Percentiles rank a stretch among this genome's conserved stretches.
Evolutionary conservation across 2,888 invertebrate genomes (phyloP).

Genomic region (Aleiodes leptofemur): DNA sequence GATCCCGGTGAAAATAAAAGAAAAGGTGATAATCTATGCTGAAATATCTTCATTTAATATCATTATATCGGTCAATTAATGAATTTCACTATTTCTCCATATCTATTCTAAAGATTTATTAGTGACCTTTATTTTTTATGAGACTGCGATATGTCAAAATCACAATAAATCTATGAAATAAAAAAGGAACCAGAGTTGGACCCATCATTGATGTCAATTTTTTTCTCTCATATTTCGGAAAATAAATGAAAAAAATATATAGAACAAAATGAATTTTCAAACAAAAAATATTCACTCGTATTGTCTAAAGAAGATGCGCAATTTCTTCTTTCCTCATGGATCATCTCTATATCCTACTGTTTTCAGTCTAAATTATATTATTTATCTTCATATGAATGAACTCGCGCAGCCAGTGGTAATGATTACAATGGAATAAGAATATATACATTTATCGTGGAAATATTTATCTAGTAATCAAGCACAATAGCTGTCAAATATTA

Average conservation of each 20-base stretch:
- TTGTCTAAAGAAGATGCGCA: constrained; percentile 67
- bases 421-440: constrained; percentile 14
- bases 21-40: constrained; percentile 18
- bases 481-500: constrained; percentile 31
- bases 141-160: constrained; percentile 68
- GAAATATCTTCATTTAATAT: constrained; percentile 37
- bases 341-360: constrained; percentile 53
- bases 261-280: constrained; percentile 55
- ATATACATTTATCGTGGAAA: constrained; percentile 11
- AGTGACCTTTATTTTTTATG: constrained; percentile 39
- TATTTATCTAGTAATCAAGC: constrained; percentile 22
- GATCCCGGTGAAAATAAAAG: constrained; percentile 58
- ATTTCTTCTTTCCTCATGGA: constrained; percentile 39
- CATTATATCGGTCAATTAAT: constrained; percentile 19
- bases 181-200: constrained; percentile 63
- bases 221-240: neutral
- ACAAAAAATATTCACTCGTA: constrained; percentile 63
- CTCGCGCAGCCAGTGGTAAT: constrained; percentile 32
- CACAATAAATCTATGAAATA: constrained; percentile 61
- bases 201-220: constrained; percentile 52
- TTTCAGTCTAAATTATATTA: constrained; percentile 66
- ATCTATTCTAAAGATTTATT: constrained; percentile 40
- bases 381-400: constrained; percentile 45
- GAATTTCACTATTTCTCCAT: constrained; percentile 31
- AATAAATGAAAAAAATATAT: constrained; percentile 36